Evolutionary conservation across 1,140 invertebrate species (phyloP).

Genomic region (Drosophila orosa): DNA sequence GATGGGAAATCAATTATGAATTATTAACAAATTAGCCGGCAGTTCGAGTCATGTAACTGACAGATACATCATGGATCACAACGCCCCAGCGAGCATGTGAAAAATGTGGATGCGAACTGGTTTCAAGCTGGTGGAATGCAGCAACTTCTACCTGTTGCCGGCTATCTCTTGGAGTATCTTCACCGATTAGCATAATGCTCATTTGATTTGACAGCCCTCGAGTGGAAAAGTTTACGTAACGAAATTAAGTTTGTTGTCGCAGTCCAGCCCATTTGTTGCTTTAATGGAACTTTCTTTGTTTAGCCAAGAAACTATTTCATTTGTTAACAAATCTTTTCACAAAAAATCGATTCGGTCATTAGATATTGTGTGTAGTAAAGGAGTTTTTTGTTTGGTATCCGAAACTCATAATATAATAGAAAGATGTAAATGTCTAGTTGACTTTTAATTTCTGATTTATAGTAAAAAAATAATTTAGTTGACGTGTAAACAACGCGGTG

Average conservation of each 20-base stretch:
- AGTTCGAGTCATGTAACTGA: conserved; percentile 69
- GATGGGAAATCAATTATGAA: conserved; percentile 81
- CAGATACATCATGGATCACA: conserved; percentile 60
- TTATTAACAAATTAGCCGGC: conserved; percentile 77
- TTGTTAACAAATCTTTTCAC: conserved; percentile 9
- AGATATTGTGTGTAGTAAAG: not conserved
- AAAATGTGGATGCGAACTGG: conserved; percentile 53
- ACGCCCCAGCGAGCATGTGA: conserved; percentile 50
- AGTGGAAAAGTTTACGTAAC: conserved; percentile 64
- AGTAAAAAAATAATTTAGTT: not conserved
- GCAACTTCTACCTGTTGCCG: conserved; percentile 48
- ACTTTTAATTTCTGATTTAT: not conserved
- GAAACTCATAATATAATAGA: not conserved
- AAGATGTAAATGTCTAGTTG: not conserved
- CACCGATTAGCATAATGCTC: conserved; percentile 72
- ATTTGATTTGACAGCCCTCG: conserved; percentile 67
- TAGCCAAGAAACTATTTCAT: conserved; percentile 11
- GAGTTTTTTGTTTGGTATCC: not conserved
- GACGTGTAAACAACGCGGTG: too few relatives aligned
- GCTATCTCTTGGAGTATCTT: conserved; percentile 58
- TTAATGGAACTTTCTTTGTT: conserved; percentile 64
- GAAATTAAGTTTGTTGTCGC: conserved; percentile 38
- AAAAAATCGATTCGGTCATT: not conserved
- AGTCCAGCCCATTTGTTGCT: conserved; percentile 12
- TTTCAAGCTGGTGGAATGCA: conserved; percentile 42